phyloP scores from a whole-genome alignment of 2,113 vertebrate genomes.

The Elachura formosa region DNA sequence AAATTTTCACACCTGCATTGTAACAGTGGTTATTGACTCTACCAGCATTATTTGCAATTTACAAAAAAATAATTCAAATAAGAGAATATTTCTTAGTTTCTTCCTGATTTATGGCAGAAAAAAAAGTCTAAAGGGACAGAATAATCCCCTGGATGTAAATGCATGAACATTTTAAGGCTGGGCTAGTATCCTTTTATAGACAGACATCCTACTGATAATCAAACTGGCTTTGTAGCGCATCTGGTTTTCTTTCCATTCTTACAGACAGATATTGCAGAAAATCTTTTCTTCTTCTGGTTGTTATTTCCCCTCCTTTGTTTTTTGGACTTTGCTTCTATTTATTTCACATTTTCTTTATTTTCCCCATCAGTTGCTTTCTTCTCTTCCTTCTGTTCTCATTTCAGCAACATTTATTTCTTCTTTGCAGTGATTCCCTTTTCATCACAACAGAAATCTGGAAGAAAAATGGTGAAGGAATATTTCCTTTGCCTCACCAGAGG shows the following conservation, averaged over 20 bases:
- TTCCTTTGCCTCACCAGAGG: background rate
- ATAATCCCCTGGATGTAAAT: background rate
- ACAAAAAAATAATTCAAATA: background rate
- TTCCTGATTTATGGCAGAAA: background rate
- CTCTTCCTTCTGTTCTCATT: background rate
- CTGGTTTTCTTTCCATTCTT: background rate
- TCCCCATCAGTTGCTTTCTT: background rate
- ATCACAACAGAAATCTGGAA: background rate
- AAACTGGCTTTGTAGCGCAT: background rate
- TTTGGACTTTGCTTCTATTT: background rate
- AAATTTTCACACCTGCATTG: background rate
- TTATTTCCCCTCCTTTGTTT: background rate
- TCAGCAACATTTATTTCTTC: background rate
- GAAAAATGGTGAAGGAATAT: background rate
- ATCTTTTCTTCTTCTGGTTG: background rate
- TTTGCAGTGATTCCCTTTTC: background rate
- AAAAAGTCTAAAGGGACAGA: background rate
- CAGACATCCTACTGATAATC: background rate
- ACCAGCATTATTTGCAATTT: background rate
- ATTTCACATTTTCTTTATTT: background rate
- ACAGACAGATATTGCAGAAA: background rate
- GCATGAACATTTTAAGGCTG: background rate
- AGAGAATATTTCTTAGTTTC: background rate
- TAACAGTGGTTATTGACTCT: background rate
- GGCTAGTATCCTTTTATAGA: background rate